Conservation (phyloP, 92 coral and sea anemone genomes). For the Palythoa heliodiscus region DNA sequence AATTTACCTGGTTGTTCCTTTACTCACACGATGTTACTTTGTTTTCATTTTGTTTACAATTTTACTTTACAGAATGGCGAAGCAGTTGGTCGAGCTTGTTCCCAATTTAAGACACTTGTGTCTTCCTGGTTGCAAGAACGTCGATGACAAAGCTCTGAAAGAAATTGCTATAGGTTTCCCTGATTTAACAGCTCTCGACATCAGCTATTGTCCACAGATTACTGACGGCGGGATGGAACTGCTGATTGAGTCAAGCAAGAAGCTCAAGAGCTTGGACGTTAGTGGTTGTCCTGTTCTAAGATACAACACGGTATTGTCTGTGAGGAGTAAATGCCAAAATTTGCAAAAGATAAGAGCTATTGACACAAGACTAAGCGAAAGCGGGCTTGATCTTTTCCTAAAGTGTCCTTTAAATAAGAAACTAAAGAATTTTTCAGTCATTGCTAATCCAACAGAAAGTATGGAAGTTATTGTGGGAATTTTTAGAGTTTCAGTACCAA, state of each 20-base stretch:
- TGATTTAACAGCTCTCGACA: constrained; percentile 35
- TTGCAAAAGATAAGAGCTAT: constrained; percentile 34
- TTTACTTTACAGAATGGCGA: constrained; percentile 13
- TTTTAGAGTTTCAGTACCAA: constrained; percentile 14
- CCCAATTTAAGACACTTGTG: constrained; percentile 12
- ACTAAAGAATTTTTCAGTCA: constrained; percentile 24
- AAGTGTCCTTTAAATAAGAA: constrained; percentile 20
- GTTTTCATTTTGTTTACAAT: not conserved
- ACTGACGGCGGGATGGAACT: constrained; percentile 23
- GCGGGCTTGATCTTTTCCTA: constrained; percentile 10
- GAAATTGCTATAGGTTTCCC: constrained; percentile 31
- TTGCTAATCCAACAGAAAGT: constrained; percentile 29
- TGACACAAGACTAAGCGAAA: constrained; percentile 21
- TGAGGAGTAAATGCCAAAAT: constrained; percentile 21
- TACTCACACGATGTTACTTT: too few relatives aligned
- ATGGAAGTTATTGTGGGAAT: constrained; percentile 34
- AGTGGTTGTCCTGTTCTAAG: constrained; percentile 30
- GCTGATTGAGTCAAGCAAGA: constrained; percentile 10
- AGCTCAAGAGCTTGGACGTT: constrained; percentile 23
- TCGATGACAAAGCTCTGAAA: constrained; percentile 33
- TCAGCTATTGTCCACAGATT: constrained; percentile 30
- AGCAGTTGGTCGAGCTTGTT: not conserved
- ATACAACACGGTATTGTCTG: constrained; percentile 3
- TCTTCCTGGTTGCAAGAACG: constrained; percentile 34
- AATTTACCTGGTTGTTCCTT: too few relatives aligned